These are phyloP conservation scores for Gallinago jamesoni DNA, from an alignment of 2,113 vertebrate species.

Conservation along the genomic window DNA sequence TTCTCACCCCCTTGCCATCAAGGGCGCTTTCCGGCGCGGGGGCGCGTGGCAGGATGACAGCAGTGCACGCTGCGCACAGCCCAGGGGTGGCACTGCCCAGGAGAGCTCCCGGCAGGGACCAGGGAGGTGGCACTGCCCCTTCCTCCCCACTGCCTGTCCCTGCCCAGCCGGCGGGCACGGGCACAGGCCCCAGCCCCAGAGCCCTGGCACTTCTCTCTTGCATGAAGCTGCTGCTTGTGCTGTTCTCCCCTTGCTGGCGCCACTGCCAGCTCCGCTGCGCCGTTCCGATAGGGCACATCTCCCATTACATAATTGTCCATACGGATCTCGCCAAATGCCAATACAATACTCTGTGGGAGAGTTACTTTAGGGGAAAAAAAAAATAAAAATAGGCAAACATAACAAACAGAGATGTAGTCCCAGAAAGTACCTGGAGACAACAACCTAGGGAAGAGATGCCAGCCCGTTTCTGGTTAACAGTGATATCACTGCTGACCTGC, in stretches of 20 bases:
- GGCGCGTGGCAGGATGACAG: rapidly evolving
- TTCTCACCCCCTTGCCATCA: rapidly evolving
- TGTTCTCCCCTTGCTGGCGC: not conserved
- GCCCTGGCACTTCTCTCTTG: not conserved
- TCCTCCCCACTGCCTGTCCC: not conserved
- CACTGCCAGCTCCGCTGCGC: not conserved
- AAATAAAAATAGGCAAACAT: not conserved
- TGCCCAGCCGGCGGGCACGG: rapidly evolving
- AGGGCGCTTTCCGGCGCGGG: not conserved
- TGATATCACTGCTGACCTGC: not conserved
- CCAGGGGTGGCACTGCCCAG: not conserved
- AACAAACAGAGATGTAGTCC: not conserved
- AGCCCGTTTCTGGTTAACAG: not conserved
- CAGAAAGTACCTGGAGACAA: not conserved
- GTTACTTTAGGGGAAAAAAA: not conserved
- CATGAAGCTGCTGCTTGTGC: not conserved
- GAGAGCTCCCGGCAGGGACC: not conserved
- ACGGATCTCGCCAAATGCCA: not conserved
- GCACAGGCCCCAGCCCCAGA: rapidly evolving
- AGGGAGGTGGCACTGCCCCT: rapidly evolving
- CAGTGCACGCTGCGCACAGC: not conserved
- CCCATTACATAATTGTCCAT: constrained; percentile 44
- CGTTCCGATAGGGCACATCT: not conserved
- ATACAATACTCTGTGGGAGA: not conserved
- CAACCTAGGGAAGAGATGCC: not conserved